A percentile compares a stretch with the other conserved stretches of the same genome.
Evolutionary conservation across 2,888 invertebrate species (phyloP).

Genomic region (Meteorus cinctellus): DNA sequence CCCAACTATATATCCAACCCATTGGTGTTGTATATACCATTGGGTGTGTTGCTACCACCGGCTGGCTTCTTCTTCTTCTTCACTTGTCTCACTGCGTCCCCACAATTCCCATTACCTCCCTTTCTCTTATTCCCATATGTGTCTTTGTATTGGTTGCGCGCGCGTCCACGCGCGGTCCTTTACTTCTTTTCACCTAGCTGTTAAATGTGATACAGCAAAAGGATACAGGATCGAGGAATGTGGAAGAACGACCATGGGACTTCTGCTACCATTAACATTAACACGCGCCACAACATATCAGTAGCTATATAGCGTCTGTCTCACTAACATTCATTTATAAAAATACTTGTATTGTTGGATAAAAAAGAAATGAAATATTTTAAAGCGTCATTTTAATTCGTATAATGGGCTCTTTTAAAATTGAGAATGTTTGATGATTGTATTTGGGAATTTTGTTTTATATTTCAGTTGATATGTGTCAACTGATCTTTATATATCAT

Average conservation of each 20-base stretch:
- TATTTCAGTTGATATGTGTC: too few relatives aligned
- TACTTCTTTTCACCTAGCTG: conserved; percentile 63
- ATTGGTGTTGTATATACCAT: neutral
- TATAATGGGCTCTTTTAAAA: too few relatives aligned
- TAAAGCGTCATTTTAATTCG: too few relatives aligned
- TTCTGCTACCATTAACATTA: conserved; percentile 67
- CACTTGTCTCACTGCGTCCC: conserved; percentile 30
- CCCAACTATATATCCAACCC: conserved; percentile 23
- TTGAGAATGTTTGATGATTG: too few relatives aligned
- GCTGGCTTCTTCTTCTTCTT: conserved; percentile 23
- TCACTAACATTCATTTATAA: conserved; percentile 8
- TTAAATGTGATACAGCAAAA: conserved; percentile 67
- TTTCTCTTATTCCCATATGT: neutral
- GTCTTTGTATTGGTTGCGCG: neutral
- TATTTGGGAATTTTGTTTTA: too few relatives aligned
- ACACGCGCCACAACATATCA: conserved; percentile 55
- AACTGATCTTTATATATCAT: neutral
- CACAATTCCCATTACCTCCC: conserved; percentile 56
- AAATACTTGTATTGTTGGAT: neutral
- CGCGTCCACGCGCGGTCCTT: conserved; percentile 56
- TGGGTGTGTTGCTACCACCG: conserved; percentile 23
- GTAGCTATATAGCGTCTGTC: conserved; percentile 29
- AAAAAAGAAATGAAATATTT: neutral
- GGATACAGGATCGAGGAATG: conserved; percentile 68
- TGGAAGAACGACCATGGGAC: conserved; percentile 64